Evolutionary conservation across 2,888 invertebrate genomes (phyloP).

Genomic region (Pocota personata): DNA sequence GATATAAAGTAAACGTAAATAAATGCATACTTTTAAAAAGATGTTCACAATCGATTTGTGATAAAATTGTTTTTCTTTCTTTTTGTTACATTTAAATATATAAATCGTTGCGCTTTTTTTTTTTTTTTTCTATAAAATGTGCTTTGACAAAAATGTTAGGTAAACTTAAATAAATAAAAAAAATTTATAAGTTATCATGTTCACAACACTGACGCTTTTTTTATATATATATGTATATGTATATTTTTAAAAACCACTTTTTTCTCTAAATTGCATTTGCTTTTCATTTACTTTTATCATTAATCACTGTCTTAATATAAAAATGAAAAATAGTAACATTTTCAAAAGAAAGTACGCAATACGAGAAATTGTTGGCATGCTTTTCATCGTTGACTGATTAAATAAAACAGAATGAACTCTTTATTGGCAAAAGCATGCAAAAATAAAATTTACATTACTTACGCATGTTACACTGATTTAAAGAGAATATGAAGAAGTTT

Average conservation of each 20-base stretch:
- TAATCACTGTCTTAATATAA: constrained; percentile 42
- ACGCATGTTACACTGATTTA: background rate
- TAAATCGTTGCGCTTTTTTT: constrained; percentile 50
- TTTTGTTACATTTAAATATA: constrained; percentile 31
- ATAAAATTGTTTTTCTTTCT: constrained; percentile 2
- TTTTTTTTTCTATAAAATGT: constrained; percentile 56
- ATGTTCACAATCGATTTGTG: constrained; percentile 46
- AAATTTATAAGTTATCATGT: constrained; percentile 55
- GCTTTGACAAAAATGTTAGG: constrained; percentile 51
- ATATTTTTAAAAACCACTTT: constrained; percentile 17
- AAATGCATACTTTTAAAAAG: constrained; percentile 62
- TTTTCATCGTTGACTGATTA: background rate
- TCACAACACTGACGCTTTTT: constrained; percentile 63
- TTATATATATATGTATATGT: constrained; percentile 14
- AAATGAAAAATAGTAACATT: constrained; percentile 32
- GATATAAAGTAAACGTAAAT: constrained; percentile 61
- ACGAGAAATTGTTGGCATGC: constrained; percentile 1
- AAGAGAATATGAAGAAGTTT: background rate
- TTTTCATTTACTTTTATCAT: constrained; percentile 33
- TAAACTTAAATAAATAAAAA: constrained; percentile 38
- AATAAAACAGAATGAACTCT: background rate
- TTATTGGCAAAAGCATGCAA: background rate
- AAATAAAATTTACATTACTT: background rate
- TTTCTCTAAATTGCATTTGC: constrained; percentile 29
- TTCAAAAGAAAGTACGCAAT: constrained; percentile 16